phyloP scores from a whole-genome alignment of 2,888 invertebrate species.

The Tipula unca region DNA sequence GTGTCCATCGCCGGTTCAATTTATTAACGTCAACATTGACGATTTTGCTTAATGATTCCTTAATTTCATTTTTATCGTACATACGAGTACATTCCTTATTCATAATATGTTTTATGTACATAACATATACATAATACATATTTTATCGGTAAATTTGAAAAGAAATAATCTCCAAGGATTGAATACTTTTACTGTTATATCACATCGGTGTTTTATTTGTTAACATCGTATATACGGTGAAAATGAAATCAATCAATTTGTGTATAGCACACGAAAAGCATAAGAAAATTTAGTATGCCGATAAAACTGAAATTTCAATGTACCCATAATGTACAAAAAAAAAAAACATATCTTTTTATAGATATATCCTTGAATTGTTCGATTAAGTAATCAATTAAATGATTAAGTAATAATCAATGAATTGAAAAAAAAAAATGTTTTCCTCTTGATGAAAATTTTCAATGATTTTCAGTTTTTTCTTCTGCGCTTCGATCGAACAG shows the following conservation, averaged over 20 bases:
- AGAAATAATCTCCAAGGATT: not conserved
- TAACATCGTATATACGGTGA: not conserved
- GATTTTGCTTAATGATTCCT: not conserved
- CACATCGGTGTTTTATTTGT: not conserved
- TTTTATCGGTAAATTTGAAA: not conserved
- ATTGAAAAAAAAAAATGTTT: not conserved
- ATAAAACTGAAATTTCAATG: not conserved
- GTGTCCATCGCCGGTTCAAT: not conserved
- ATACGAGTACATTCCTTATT: not conserved
- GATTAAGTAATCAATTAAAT: conserved; percentile 14
- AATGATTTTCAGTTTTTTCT: not conserved
- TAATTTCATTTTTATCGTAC: not conserved
- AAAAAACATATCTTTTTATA: not conserved
- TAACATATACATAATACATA: not conserved
- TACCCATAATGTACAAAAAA: not conserved
- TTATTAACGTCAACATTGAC: not conserved
- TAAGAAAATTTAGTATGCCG: not conserved
- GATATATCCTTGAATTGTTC: not conserved
- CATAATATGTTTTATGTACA: not conserved
- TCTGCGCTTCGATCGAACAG: not conserved
- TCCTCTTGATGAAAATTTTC: not conserved
- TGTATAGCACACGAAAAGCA: not conserved
- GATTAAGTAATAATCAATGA: conserved; percentile 8
- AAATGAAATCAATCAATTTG: not conserved
- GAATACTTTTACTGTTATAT: not conserved